Evolutionary conservation across 2,888 invertebrate genomes (phyloP), one percentile per base, ranked within the genome.

Genomic region (Tricholauxania praeusta): DNA sequence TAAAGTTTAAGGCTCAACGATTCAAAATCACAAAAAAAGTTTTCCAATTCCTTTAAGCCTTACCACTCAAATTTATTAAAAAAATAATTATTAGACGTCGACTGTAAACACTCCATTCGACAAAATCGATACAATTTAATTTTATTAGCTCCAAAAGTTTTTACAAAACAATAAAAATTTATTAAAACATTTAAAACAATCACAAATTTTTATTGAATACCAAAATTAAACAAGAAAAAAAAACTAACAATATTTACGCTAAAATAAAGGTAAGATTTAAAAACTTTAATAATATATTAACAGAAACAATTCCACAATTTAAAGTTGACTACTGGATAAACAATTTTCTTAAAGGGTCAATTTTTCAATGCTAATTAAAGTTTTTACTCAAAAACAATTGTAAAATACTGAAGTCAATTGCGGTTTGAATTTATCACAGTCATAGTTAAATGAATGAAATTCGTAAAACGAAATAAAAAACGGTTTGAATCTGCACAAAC

Each of bases 171-270:
- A 48, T 63, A 63, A 17, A 15, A 63, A 32, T 17, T 63, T 63
- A 63, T 22, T n/a, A 55, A 63, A 52, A 53, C 62, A 70, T 52
- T 62, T 62, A n/a, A 62, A 22, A 70, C 52, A 70, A 62, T 70
- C 52, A 70, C 70, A 63, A 63, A 63, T 62, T 51, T 51, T 53
- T 39, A 39, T 39, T 39, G 39, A 39, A 10, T 39, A 10, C 39
- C 14, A n/a, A 63, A 52, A 48, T 17, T 53, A 52, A 70, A 57
- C 14, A 68, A 53, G 52, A 62, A 19, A 47, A 49, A 47, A 68
- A 49, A 57, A 57, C 22, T 53, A 65, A 66, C 8, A 12, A 12
- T 47, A 17, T 53, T 53, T 22, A 22, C 17, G 14, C 28, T 65
- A 48, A 39, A 67, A 67, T 57, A 57, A 67, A 67, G 39, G 22